Evolutionary conservation across 2,888 invertebrate species (phyloP), one percentile per base, ranked within the genome.

Genomic region (Pseudococcus longispinus): DNA sequence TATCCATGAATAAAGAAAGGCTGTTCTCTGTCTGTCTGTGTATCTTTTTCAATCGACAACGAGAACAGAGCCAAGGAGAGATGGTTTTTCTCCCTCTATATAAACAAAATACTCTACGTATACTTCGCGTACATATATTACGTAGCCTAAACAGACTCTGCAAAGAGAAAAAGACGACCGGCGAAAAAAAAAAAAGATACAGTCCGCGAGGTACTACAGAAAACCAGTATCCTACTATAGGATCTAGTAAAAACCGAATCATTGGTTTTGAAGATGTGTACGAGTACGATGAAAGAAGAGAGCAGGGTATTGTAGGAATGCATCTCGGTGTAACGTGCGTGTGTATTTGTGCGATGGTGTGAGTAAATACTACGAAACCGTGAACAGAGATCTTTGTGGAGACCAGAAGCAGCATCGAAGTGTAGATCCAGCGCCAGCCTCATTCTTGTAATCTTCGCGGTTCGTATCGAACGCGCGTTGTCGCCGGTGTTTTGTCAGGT

Each of bases 161-260:
- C 51, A 18, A 23, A 23, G 9, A 20, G 23, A 60, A 20, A 23
- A 23, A 60, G 60, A 60, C 20, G 60, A 60, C 60, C 60, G 60
- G 60, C 23, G 23, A 60, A 60, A 60, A 60, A 46, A 51, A 51
- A 51, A n/a, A 60, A 60, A 60, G 23, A 60, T 60, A 23, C 60
- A 60, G 60, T 60, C 60, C 60, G 60, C 60, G 60, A 60, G 60
- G 60, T 60, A 60, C 60, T 60, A 60, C 23, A 60, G 60, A 23
- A 23, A 60, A 60, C 60, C 60, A 60, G 60, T 60, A 60, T 60
- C 20, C 20, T 60, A 23, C 60, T 51, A 51, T 51, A 51, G 51
- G 60, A 60, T 60, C 60, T 23, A 60, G 23, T 60, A 23, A 60
- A 60, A 60, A 23, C 60, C 60, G 9, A 60, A 60, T 11, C 60